Evolutionary conservation across 1,140 invertebrate genomes (phyloP).

Genomic region (Bombus haemorrhoidalis): DNA sequence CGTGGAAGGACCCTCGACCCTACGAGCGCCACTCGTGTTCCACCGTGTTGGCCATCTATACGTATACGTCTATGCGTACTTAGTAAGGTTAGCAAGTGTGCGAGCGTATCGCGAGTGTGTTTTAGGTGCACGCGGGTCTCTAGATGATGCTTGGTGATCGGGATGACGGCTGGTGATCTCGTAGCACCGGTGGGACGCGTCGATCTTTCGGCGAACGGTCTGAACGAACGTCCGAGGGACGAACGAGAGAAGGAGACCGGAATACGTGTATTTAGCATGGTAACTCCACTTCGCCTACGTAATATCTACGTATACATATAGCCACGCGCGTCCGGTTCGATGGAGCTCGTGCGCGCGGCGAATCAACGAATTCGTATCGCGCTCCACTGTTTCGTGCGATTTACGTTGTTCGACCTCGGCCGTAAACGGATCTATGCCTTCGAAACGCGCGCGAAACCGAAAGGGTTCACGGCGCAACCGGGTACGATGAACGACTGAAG

Average conservation of each 20-base stretch:
- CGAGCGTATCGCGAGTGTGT: background rate
- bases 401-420: background rate
- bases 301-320: background rate
- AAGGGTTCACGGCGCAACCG: background rate
- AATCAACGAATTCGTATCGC: background rate
- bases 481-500: constrained; percentile 3
- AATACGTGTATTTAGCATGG: background rate
- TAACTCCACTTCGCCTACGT: background rate
- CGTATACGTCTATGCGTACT: background rate
- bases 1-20: constrained; percentile 63
- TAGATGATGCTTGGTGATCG: constrained; percentile 31
- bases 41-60: constrained; percentile 23
- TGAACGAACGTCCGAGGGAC: background rate
- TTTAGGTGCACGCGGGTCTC: constrained; percentile 12
- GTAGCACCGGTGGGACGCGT: background rate
- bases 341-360: background rate
- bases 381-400: background rate
- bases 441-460: background rate
- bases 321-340: background rate
- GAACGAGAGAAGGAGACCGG: too few species aligned
- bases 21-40: constrained; percentile 65
- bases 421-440: background rate
- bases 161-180: background rate
- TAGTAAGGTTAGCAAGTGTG: constrained; percentile 27
- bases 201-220: background rate